Percentiles rank a stretch among this genome's conserved stretches.
Conservation (phyloP, 2,113 vertebrate genomes). For the Charina bottae region DNA sequence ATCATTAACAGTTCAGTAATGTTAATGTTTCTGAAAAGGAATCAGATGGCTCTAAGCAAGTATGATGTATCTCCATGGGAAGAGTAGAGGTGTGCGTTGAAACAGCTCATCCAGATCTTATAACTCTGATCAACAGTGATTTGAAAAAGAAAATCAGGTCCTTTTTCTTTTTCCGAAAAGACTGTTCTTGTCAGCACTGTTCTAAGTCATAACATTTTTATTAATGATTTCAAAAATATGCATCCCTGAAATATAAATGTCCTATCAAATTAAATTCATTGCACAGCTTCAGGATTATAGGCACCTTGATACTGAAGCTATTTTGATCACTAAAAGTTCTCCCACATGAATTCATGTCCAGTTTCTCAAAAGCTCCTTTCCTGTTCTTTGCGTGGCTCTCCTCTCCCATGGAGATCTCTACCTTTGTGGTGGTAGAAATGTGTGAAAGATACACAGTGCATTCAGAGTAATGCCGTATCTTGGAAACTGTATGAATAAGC, state of each 20-base stretch:
- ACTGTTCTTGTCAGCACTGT: not conserved
- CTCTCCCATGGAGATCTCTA: not conserved
- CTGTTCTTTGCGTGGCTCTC: not conserved
- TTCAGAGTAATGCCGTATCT: not conserved
- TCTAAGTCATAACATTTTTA: not conserved
- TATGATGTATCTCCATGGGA: not conserved
- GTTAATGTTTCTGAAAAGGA: not conserved
- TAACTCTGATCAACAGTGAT: constrained; percentile 1
- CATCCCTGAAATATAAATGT: not conserved
- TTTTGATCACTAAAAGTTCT: not conserved
- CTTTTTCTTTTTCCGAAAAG: not conserved
- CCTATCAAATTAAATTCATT: not conserved
- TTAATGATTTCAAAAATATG: not conserved
- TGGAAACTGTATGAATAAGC: not conserved
- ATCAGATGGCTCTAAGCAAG: constrained; percentile 6
- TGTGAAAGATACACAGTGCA: not conserved
- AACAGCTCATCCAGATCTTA: not conserved
- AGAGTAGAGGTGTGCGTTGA: not conserved
- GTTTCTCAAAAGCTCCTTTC: not conserved
- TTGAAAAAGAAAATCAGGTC: not conserved
- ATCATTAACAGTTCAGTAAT: constrained; percentile 6
- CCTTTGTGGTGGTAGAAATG: not conserved
- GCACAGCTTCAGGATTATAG: not conserved
- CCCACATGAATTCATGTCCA: not conserved
- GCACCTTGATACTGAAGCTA: not conserved